Base-by-base conservation (phyloP, 23 tunicate species). In the Trididemnum nubilum region DNA sequence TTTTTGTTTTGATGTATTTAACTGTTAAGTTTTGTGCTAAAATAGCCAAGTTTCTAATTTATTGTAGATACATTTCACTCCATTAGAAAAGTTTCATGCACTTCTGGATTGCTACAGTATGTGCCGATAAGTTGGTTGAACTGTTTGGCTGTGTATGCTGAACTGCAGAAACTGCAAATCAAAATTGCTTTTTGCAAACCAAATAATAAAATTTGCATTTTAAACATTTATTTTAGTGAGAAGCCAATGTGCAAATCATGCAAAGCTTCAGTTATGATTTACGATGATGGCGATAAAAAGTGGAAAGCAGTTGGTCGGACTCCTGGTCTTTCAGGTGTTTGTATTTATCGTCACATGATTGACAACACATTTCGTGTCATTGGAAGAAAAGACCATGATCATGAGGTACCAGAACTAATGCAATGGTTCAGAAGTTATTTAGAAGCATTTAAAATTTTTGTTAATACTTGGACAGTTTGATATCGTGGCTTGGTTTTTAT, bases 211-310 rank as follows among this genome's bases (percentile, higher is more conserved):
- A n/a, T n/a, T n/a, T n/a, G n/a, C n/a, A 44, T 44, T 44, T 12
- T 61, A n/a, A 4, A 61, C n/a, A 12, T 61, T 22, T 12, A 12
- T 61, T 61, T 52, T 21, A 88, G 87, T 82, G 93, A 88, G 35
- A 88, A 35, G 40, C 51, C 75, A 21, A 84, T 76, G 79, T 86
- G 97, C 57, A 77, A 77, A 37, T 34, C 77, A 0, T 87, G 93
- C 72, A 82, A 76, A 72, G 98, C 98, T 24, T 80, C 93, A 73
- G 98, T 93, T 64, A 93, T 93, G 98, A 57, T 84, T 18, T 93
- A 87, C 64, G 94, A 88, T 81, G 98, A 93, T 70, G 72, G 74
- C 9, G 92, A 73, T 34, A 57, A 44, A 44, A 84, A 84, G 80
- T 93, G 98, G 98, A 84, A 65, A 76, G 69, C 84, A 0, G 93